Evolutionary conservation across 2,888 invertebrate genomes (phyloP), one percentile per base, ranked within the genome.

Genomic region (Hemistola chrysoprasaria): DNA sequence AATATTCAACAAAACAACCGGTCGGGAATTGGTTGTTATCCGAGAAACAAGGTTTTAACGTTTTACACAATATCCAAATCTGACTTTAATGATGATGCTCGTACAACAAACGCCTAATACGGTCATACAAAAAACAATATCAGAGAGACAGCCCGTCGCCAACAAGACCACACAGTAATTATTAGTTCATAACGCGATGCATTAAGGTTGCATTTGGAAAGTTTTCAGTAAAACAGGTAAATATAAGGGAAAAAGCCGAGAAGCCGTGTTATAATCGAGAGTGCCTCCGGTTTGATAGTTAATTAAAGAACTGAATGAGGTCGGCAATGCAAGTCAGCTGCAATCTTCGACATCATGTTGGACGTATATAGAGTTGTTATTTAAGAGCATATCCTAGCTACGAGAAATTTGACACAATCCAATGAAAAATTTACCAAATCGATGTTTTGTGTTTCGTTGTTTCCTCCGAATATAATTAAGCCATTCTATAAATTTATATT

Each of bases 251-350:
- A 82, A 83, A 82, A 85, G 83, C 78, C 80, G 76, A 62, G 87
- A 82, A 87, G 85, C 83, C 77, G 63, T 69, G 72, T 72, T 78
- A 79, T 85, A 83, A 87, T 84, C 80, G 82, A 86, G 80, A 78
- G 76, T 79, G 78, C 79, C 80, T 75, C 77, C 71, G 75, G 77
- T 80, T 78, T 79, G 83, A 85, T 83, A 85, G 82, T 81, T 87
- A 86, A 87, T 88, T 87, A 88, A 84, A 82, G 84, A 75, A 79
- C 73, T 83, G 84, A 86, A 85, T 85, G 82, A 80, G 76, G 71
- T 65, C 71, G 66, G 78, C 76, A 76, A 70, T 80, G 78, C 78
- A 78, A 82, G 82, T 82, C 83, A 85, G 77, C 78, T 81, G 81
- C 78, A 81, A 75, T 81, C 77, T 77, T 71, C 73, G 70, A 70